Base-by-base conservation (phyloP, 2,888 invertebrate genomes). In the Netelia virgata region DNA sequence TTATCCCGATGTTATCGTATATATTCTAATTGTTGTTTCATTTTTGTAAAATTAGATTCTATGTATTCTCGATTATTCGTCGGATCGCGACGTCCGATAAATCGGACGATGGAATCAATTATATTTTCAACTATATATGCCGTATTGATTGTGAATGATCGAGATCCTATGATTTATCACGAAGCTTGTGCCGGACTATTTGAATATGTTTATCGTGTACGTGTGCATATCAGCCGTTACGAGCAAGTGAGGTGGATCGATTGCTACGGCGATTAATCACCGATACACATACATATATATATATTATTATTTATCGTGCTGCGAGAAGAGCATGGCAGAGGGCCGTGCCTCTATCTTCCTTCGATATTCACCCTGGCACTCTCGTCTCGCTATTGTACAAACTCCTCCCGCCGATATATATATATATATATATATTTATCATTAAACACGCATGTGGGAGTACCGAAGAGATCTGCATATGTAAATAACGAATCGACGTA, bases 381-480 rank as follows among this genome's bases (percentile, higher is more conserved):
- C 78, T 41, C 63, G 53, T 66, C 50, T 73, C 78, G 72, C 79
- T 50, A 73, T 79, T 79, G 74, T 72, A 72, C 84, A 20, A 80
- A 80, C 85, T 76, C 84, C 84, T 78, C 84, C 78, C 72, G 85
- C 74, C 76, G 77, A 68, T 74, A 64, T 23, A 64, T 68, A 53
- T 20, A 53, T 70, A 68, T 53, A 78, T 68, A 57, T 76, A 79
- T 76, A 78, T 79, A 78, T 70, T 61, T 75, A 78, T 63, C 75
- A 16, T 10, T 79, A 79, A 79, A 36, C 73, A 64, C 53, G 53
- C 74, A 61, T 59, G 87, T 82, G 85, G 83, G 85, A 77, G 83
- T 83, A 72, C 75, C 68, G 41, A 61, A 57, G 81, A 84, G 70
- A 84, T 84, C 78, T 86, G 84, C 86, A 86, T 86, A 84, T 84